Evolutionary conservation across 2,888 invertebrate genomes (phyloP), one percentile per base, ranked within the genome.

Genomic region (Cryptocheilus praepositus): DNA sequence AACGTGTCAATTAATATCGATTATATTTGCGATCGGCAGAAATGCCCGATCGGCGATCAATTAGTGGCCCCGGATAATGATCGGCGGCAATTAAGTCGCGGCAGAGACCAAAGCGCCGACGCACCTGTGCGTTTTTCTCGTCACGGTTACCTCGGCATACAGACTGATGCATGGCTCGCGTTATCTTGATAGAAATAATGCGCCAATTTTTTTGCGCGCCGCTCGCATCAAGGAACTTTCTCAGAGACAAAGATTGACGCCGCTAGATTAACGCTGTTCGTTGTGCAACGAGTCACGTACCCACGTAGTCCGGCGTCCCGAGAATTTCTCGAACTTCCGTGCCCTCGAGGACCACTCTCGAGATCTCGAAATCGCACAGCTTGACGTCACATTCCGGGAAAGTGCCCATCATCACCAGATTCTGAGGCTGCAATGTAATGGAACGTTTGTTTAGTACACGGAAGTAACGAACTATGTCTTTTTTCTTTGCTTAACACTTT

Each of bases 271-370:
- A 49, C 11, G 0, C n/a, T 11, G n/a, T 51, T 36, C 7, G 21
- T 28, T 53, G 52, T 5, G 44, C 22, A 49, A 49, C 43, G 3
- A 0, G 0, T 18, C 52, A 59, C 92, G 89, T 82, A 92, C 92
- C 92, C 70, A 93, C 92, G 89, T 93, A 93, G 86, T 93, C 93
- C 18, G 93, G 93, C 13, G 93, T 93, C 21, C 93, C 93, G 28
- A 93, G 90, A 71, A 93, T 93, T 83, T 93, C 93, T 36, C 93
- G 86, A 72, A 93, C 91, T 82, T 93, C 93, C 52, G 91, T 90
- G 13, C 92, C 92, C 60, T 91, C 90, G 72, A 91, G 89, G 61
- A 93, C 90, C 67, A 92, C 90, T 80, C 93, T 90, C 11, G 93
- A 92, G 70, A 92, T 91, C 70, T 92, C 92, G 75, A 92, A 92